Evolutionary conservation across 2,113 vertebrate genomes (phyloP).

Genomic region (Nettapus auritus): DNA sequence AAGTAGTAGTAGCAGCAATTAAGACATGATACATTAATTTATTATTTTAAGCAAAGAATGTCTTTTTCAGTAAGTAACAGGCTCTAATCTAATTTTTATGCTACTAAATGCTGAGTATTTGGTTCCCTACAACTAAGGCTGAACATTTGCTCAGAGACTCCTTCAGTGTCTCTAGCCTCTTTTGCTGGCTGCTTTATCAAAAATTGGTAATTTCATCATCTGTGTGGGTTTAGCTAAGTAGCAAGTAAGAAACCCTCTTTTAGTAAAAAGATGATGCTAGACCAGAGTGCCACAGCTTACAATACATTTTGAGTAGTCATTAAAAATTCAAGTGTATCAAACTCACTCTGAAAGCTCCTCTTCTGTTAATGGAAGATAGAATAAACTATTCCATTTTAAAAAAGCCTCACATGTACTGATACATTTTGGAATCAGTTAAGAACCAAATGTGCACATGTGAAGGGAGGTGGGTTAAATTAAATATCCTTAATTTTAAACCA

Average conservation of each 20-base stretch:
- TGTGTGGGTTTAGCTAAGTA: background rate
- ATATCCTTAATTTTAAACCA: background rate
- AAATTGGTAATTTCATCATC: background rate
- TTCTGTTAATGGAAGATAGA: background rate
- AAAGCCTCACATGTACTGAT: background rate
- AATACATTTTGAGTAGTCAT: background rate
- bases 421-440: background rate
- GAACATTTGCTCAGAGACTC: background rate
- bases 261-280: background rate
- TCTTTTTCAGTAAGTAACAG: background rate
- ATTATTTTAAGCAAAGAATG: background rate
- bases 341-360: background rate
- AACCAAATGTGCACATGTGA: fast-evolving
- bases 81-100: background rate
- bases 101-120: background rate
- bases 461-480: background rate
- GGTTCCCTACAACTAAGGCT: background rate
- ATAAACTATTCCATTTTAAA: background rate
- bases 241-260: background rate
- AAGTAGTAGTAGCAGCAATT: background rate
- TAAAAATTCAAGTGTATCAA: background rate
- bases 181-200: background rate
- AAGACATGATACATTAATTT: background rate
- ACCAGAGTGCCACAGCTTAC: background rate
- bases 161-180: background rate